phyloP scores from a whole-genome alignment of 2,888 invertebrate genomes.

The Ochlodes sylvanus region DNA sequence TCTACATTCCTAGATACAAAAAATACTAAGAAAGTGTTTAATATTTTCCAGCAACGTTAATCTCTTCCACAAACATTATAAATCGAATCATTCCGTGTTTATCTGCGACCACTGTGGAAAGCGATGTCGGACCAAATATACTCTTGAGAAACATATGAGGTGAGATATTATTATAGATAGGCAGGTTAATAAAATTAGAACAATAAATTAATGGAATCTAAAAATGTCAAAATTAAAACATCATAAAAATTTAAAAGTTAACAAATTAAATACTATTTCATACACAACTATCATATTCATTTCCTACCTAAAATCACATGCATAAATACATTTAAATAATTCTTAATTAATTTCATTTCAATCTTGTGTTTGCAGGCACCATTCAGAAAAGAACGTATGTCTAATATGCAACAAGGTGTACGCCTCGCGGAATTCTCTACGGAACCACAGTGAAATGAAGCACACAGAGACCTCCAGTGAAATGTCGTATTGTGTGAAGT shows the following conservation, averaged over 20 bases:
- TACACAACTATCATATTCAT: too few relatives aligned
- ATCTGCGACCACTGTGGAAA: conserved; percentile 29
- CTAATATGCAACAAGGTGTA: conserved; percentile 27
- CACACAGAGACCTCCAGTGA: conserved; percentile 1
- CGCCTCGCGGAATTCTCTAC: conserved; percentile 15
- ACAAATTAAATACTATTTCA: too few relatives aligned
- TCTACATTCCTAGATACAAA: too few relatives aligned
- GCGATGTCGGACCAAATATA: conserved; percentile 26
- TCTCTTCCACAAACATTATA: conserved; percentile 15
- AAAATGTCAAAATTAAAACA: too few relatives aligned
- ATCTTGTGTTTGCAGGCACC: conserved; percentile 15
- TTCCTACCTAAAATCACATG: too few relatives aligned
- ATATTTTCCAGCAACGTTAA: conserved; percentile 5
- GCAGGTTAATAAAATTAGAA: too few relatives aligned
- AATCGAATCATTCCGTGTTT: conserved; percentile 18
- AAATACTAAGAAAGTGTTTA: too few relatives aligned
- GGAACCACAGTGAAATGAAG: conserved; percentile 16
- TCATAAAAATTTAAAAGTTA: too few relatives aligned
- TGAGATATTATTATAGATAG: conserved; percentile 1
- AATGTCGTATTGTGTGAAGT: conserved; percentile 23
- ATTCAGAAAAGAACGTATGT: conserved; percentile 22
- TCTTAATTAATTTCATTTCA: too few relatives aligned
- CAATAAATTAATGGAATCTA: too few relatives aligned
- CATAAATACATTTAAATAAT: too few relatives aligned
- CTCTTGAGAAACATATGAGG: conserved; percentile 30